These are phyloP conservation scores for Ctenopoma multispine DNA, from an alignment of 2,797 vertebrate genomes.

Conservation along the genomic window DNA sequence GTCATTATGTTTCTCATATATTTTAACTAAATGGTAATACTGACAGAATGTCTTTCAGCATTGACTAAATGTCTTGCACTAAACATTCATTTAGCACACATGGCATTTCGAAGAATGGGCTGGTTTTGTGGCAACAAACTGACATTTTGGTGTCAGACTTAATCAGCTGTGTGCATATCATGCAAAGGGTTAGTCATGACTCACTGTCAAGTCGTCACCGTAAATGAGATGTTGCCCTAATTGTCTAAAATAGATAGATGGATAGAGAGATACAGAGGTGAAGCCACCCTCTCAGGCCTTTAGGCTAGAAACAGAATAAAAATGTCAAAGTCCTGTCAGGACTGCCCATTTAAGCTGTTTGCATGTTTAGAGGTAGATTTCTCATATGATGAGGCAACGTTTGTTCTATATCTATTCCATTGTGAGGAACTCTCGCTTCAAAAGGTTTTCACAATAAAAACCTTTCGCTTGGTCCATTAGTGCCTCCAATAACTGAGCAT, in stretches of 20 bases:
- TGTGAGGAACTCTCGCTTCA: slow-evolving; percentile 51
- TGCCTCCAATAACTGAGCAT: slow-evolving; percentile 23
- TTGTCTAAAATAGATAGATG: slow-evolving; percentile 1
- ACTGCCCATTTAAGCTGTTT: slow-evolving; percentile 16
- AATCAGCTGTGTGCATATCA: slow-evolving; percentile 32
- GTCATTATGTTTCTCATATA: background rate
- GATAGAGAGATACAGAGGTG: background rate
- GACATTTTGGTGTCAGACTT: slow-evolving; percentile 34
- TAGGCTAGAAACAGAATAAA: slow-evolving; percentile 17
- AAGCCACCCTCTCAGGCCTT: background rate
- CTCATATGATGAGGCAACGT: slow-evolving; percentile 14
- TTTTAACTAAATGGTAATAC: background rate
- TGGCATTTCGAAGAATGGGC: slow-evolving; percentile 23
- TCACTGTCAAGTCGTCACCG: slow-evolving; percentile 25
- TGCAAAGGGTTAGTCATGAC: slow-evolving; percentile 5
- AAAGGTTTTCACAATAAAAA: slow-evolving; percentile 62
- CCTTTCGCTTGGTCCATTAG: slow-evolving; percentile 62
- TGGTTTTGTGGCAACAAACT: slow-evolving; percentile 19
- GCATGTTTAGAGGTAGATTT: slow-evolving; percentile 4
- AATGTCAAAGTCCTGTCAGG: slow-evolving; percentile 19
- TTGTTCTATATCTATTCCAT: slow-evolving; percentile 26
- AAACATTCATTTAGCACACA: slow-evolving; percentile 10
- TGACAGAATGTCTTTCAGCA: slow-evolving; percentile 25
- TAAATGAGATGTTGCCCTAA: slow-evolving; percentile 23
- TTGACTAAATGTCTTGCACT: slow-evolving; percentile 2